Evolutionary conservation across 2,113 vertebrate species (phyloP).

Genomic region (Tachysurus fulvidraco): DNA sequence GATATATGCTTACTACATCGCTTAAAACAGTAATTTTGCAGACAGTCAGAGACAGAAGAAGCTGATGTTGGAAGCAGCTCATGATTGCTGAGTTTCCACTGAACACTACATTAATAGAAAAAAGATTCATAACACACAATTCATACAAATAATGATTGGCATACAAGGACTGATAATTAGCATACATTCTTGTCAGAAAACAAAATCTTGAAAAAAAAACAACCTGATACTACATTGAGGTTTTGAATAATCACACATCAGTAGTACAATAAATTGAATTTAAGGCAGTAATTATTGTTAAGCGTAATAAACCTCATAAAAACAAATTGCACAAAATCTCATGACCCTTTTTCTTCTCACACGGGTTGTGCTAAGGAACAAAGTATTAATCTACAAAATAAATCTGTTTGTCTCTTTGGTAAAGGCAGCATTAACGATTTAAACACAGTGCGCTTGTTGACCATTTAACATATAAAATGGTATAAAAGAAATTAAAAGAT

Average conservation of each 20-base stretch:
- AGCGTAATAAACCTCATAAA: constrained; percentile 38
- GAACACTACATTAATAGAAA: constrained; percentile 10
- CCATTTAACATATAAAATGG: constrained; percentile 37
- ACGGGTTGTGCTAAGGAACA: constrained; percentile 21
- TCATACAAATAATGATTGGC: background rate
- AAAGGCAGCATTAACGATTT: constrained; percentile 56
- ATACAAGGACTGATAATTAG: constrained; percentile 28
- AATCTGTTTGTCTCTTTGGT: constrained; percentile 58
- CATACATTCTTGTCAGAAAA: background rate
- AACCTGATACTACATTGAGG: background rate
- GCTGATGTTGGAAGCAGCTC: background rate
- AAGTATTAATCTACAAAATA: constrained; percentile 26
- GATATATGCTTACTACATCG: background rate
- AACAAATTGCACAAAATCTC: constrained; percentile 33
- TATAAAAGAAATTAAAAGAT: background rate
- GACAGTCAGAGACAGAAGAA: background rate
- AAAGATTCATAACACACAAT: constrained; percentile 5
- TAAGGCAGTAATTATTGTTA: constrained; percentile 55
- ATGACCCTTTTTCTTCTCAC: constrained; percentile 21
- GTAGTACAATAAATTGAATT: constrained; percentile 37
- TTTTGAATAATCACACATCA: constrained; percentile 37
- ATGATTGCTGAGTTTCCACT: constrained; percentile 1
- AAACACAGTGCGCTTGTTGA: constrained; percentile 52
- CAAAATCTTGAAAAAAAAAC: background rate
- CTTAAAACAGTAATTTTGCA: background rate